These are phyloP conservation scores for Girardinichthys multiradiatus DNA, from an alignment of 2,113 vertebrate species.

Conservation along the genomic window DNA sequence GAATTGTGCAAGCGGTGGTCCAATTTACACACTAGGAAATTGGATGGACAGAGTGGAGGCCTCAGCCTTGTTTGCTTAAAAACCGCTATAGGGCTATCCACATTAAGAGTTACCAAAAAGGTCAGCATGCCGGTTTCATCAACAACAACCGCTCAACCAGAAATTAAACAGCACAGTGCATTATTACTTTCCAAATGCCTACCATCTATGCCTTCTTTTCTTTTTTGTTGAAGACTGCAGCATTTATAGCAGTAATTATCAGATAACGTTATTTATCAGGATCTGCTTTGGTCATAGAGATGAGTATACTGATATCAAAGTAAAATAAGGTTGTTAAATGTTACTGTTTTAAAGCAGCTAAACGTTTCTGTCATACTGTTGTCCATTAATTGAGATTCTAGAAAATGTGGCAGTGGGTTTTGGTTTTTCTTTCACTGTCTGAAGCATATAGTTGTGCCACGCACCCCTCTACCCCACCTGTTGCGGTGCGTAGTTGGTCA, in stretches of 20 bases:
- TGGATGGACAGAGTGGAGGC: conserved; percentile 87
- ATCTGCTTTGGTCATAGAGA: not conserved
- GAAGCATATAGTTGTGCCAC: too few species aligned
- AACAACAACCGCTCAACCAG: conserved; percentile 78
- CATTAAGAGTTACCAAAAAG: conserved; percentile 91
- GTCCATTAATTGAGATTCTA: not conserved
- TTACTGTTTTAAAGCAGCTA: too few species aligned
- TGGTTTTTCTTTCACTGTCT: not conserved
- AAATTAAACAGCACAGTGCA: conserved; percentile 78
- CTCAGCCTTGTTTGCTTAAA: conserved; percentile 91
- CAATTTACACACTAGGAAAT: conserved; percentile 92
- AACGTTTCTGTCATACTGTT: not conserved
- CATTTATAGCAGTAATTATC: not conserved
- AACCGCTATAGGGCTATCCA: conserved; percentile 81
- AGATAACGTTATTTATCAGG: too few species aligned
- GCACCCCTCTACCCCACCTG: too few species aligned
- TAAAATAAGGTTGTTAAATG: not conserved
- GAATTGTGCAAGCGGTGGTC: conserved; percentile 91
- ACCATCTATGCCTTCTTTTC: not conserved
- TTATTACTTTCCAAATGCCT: conserved; percentile 50
- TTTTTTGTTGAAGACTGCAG: conserved; percentile 1
- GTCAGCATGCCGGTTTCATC: conserved; percentile 85
- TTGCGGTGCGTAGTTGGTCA: too few species aligned
- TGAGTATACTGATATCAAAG: not conserved
- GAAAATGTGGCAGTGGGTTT: not conserved